Percentiles rank a stretch among this genome's conserved stretches.
Conservation (phyloP, 2,888 invertebrate species). For the Lasioglossum villosulum region DNA sequence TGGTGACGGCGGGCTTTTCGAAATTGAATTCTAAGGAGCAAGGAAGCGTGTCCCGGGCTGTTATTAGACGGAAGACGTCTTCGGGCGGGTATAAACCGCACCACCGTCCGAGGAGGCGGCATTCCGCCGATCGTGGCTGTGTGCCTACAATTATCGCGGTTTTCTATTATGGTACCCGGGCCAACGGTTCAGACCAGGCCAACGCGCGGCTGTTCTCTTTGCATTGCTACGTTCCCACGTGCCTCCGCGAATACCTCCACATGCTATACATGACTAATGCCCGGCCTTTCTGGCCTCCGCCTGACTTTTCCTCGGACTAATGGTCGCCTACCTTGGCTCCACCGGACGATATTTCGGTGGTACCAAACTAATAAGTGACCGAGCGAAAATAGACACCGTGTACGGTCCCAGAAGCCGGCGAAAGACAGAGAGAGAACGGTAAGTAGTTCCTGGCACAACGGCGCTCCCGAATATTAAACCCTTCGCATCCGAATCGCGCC, state of each 20-base stretch:
- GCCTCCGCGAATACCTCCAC: slow-evolving; percentile 68
- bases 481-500: slow-evolving; percentile 38
- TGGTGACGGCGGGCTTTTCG: not conserved
- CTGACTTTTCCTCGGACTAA: slow-evolving; percentile 65
- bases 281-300: slow-evolving; percentile 62
- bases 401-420: not conserved
- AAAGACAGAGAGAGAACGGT: not conserved
- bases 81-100: slow-evolving; percentile 45
- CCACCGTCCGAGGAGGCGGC: slow-evolving; percentile 47
- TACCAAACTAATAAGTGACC: slow-evolving; percentile 64
- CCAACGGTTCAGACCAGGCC: slow-evolving; percentile 68
- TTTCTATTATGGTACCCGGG: slow-evolving; percentile 70
- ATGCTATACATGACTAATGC: slow-evolving; percentile 59
- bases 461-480: slow-evolving; percentile 42
- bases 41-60: not conserved
- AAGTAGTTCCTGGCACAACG: slow-evolving; percentile 33
- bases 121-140: slow-evolving; percentile 67
- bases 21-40: not conserved
- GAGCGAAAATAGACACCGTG: slow-evolving; percentile 53
- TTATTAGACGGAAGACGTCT: slow-evolving; percentile 40
- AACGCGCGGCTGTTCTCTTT: slow-evolving; percentile 66
- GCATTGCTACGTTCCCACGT: slow-evolving; percentile 70
- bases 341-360: slow-evolving; percentile 63
- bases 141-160: slow-evolving; percentile 71
- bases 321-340: slow-evolving; percentile 65